Evolutionary conservation across 2,888 invertebrate species (phyloP).

Genomic region (Pyralis farinalis): DNA sequence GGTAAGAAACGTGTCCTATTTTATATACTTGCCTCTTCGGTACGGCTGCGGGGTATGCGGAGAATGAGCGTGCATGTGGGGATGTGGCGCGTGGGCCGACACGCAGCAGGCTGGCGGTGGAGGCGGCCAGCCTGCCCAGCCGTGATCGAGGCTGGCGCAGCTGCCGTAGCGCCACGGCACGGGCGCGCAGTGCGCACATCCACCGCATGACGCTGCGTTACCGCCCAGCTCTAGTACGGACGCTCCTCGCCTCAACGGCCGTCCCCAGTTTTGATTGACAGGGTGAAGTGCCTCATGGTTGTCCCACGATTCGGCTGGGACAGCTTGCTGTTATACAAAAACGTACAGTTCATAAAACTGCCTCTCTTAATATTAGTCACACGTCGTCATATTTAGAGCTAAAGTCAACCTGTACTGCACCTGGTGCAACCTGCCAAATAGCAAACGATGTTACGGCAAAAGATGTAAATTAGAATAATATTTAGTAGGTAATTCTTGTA

Average conservation of each 20-base stretch:
- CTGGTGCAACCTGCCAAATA: too few species aligned
- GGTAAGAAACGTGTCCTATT: too few species aligned
- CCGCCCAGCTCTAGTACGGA: constrained; percentile 64
- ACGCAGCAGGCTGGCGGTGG: constrained; percentile 35
- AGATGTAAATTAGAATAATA: too few species aligned
- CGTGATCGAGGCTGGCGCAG: constrained; percentile 65
- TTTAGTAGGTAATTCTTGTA: too few species aligned
- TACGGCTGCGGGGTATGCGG: constrained; percentile 66
- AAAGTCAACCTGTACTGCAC: too few species aligned
- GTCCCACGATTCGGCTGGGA: neutral
- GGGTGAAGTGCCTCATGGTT: neutral
- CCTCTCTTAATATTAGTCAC: too few species aligned
- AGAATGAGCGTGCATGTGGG: constrained; percentile 41
- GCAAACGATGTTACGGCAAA: too few species aligned
- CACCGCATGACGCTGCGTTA: constrained; percentile 33
- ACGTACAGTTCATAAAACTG: neutral
- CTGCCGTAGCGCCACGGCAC: constrained; percentile 67
- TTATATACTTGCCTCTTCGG: constrained; percentile 65
- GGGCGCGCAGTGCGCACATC: constrained; percentile 38
- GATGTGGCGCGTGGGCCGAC: constrained; percentile 23
- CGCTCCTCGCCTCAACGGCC: constrained; percentile 62
- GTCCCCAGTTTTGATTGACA: constrained; percentile 45
- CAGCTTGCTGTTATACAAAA: constrained; percentile 18
- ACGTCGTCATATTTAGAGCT: too few species aligned
- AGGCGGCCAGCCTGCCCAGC: constrained; percentile 44